Base-by-base conservation (phyloP, 2,888 invertebrate species). In the Pristionchus fissidentatus region DNA sequence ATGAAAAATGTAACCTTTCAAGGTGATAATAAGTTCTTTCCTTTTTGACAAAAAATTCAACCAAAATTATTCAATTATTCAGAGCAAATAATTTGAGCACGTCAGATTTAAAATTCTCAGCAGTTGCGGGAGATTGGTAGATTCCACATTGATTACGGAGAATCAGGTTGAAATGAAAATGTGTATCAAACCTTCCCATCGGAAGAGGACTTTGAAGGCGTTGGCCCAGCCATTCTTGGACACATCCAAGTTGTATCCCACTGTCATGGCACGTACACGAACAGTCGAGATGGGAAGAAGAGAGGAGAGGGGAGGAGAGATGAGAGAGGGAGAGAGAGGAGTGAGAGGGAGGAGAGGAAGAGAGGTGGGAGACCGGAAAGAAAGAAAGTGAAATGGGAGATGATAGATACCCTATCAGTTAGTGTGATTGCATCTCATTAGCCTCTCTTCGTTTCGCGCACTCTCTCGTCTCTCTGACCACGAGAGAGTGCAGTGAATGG, bases 181-280 rank as follows among this genome's bases (percentile, higher is more conserved):
- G 22, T n/a, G 2, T 38, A 29, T 41, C 19, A n/a, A 2, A 81
- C 88, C 88, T 75, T 87, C 85, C 91, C 91, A 91, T 84, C 91
- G 84, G 62, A 89, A 87, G 3, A 91, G 80, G 43, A 91, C 84
- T 43, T 85, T 83, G 22, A 88, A 66, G n/a, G 88, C 86, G 32
- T 87, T 87, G 32, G 86, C 78, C 49, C 88, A 88, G 32, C 87
- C 86, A 43, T 88, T 88, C 19, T 88, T 87, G 13, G 87, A 87
- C 35, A 90, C 88, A 78, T 91, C 90, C 57, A 88, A 87, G 82
- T 89, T 90, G 84, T 91, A 91, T 22, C 87, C 86, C 15, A 91
- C 90, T 5, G 91, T 91, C 91, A 91, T 91, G 66, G 46, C 41
- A 26, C 22, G 57, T 49, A 38, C 7, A 57, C 7, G 70, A 70